A percentile compares a stretch with the other conserved stretches of the same genome.
phyloP scores from a whole-genome alignment of 1,140 invertebrate species.

The Laupala kohalensis region DNA sequence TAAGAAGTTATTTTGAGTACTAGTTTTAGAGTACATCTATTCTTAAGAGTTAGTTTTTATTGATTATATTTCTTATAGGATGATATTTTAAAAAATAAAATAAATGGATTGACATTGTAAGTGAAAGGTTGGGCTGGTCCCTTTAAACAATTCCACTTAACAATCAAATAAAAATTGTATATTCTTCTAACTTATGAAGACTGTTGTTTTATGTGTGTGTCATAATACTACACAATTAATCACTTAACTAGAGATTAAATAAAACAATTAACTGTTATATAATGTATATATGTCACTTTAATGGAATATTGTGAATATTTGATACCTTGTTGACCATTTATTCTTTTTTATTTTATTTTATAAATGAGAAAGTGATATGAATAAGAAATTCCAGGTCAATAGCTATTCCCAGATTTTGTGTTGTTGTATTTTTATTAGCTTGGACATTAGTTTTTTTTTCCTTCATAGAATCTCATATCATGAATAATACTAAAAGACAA shows the following conservation, averaged over 20 bases:
- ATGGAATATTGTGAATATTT: background rate
- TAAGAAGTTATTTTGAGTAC: too few relatives aligned
- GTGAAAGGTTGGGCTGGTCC: background rate
- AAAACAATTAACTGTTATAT: background rate
- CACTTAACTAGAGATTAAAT: background rate
- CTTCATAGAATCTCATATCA: background rate
- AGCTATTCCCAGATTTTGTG: too few relatives aligned
- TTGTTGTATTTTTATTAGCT: background rate
- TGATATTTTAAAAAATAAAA: background rate
- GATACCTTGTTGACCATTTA: background rate
- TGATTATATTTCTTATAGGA: too few relatives aligned
- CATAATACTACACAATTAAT: background rate
- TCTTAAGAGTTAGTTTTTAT: too few relatives aligned
- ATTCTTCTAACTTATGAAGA: background rate
- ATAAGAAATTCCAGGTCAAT: too few relatives aligned
- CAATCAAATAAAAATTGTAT: background rate
- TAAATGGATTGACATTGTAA: background rate
- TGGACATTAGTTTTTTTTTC: background rate
- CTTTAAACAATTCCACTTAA: background rate
- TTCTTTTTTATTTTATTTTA: too few relatives aligned
- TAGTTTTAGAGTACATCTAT: too few relatives aligned
- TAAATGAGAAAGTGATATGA: too few relatives aligned
- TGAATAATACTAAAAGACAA: background rate
- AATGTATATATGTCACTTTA: background rate
- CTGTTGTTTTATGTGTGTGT: background rate